Base-by-base conservation (phyloP, 2,888 invertebrate species). In the Zootermopsis nevadensis region DNA sequence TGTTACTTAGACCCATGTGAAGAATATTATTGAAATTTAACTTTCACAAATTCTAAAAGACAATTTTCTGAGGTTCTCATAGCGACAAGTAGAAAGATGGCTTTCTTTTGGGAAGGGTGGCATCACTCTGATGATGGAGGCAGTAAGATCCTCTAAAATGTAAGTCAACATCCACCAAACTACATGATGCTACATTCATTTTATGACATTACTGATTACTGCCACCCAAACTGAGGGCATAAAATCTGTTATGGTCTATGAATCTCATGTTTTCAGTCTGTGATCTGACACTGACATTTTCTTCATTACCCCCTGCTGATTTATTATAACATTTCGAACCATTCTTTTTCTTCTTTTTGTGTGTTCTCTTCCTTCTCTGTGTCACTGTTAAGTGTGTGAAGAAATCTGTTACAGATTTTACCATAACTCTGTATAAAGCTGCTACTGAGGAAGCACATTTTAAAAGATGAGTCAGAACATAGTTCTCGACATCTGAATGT, bases 401-500 rank as follows among this genome's bases (percentile, higher is more conserved):
- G n/a, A 83, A 67, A 33, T 66, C 30, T 48, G 27, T 33, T 8
- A 77, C 67, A 3, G 24, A 27, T n/a, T 22, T 38, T 60, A 76
- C 33, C n/a, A 83, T n/a, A 35, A 67, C 24, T 19, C 53, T 81
- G 33, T 83, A 83, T 33, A 81, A 10, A 35, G 8, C 30, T 19
- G 27, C 30, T 38, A 83, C 48, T 19, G 83, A 81, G 66, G 60
- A 67, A 10, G 53, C 66, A 42, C 53, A 35, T 84, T 87, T 83
- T 30, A 91, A 79, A 35, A 86, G 12, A 87, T 82, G 35, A 84
- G 77, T 76, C 19, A 91, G 89, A 1, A 94, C 87, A 87, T 93
- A 94, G 67, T 87, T 87, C 38, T 90, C 88, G 0, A 93, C 89
- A 86, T 94, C 91, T 0, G 87, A 85, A 33, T 94, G 92, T 85